Conservation (phyloP, 2,888 invertebrate species). For the Andrena minutula region DNA sequence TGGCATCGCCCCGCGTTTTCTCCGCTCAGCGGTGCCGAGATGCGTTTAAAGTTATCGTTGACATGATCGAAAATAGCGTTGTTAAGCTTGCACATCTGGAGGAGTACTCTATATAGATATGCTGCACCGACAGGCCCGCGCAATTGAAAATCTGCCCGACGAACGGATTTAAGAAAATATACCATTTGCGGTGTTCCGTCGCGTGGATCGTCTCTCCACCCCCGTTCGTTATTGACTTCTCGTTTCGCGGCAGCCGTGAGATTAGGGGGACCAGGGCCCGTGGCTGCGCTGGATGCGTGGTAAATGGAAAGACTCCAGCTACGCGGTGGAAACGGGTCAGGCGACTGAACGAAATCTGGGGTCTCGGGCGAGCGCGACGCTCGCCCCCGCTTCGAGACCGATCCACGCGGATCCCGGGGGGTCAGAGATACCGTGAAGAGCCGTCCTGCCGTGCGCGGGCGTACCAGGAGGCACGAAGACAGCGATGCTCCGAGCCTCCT, state of each 20-base stretch:
- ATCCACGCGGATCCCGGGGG: not conserved
- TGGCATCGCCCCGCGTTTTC: conserved; percentile 29
- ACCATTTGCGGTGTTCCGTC: conserved; percentile 21
- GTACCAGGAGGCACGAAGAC: not conserved
- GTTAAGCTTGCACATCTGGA: conserved; percentile 25
- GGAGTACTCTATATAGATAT: conserved; percentile 11
- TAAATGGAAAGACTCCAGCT: too few relatives aligned
- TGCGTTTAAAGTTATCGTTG: conserved; percentile 16
- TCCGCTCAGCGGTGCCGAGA: conserved; percentile 32
- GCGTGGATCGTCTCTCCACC: not conserved
- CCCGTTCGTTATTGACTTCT: not conserved
- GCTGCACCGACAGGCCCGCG: not conserved
- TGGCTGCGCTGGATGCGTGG: not conserved
- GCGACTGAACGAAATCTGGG: not conserved
- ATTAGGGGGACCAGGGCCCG: not conserved
- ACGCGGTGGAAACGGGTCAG: too few relatives aligned
- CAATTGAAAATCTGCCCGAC: conserved; percentile 31
- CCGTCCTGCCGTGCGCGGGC: conserved; percentile 1
- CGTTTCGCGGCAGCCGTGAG: not conserved
- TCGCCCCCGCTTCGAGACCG: not conserved
- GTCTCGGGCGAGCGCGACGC: too few relatives aligned
- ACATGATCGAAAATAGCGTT: conserved; percentile 27
- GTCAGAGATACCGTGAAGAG: conserved; percentile 11
- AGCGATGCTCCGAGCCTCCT: conserved; percentile 7
- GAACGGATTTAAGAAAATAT: conserved; percentile 46